Evolutionary conservation across 2,888 invertebrate species (phyloP).

Genomic region (Tipula unca): DNA sequence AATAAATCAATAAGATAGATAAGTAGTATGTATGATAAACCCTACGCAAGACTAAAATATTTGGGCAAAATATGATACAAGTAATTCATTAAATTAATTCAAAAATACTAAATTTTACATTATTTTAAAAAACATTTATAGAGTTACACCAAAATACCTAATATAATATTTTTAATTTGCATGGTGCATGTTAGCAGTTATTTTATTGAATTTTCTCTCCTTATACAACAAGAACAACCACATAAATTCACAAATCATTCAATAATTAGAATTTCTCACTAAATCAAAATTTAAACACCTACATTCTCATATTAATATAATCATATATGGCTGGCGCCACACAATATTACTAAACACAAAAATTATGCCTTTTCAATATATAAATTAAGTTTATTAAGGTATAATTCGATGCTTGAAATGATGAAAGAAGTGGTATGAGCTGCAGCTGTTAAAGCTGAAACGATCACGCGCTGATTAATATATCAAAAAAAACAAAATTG

Average conservation of each 20-base stretch:
- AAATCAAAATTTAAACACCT: neutral
- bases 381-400: neutral
- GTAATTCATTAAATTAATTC: too few species aligned
- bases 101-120: too few species aligned
- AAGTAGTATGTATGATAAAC: too few species aligned
- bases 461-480: neutral
- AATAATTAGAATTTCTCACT: neutral
- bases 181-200: neutral
- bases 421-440: neutral
- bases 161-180: neutral
- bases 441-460: neutral
- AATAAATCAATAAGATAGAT: too few species aligned
- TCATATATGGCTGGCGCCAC: neutral
- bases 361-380: neutral
- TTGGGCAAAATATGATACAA: too few species aligned
- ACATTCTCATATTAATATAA: neutral
- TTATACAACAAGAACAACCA: neutral
- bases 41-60: too few species aligned
- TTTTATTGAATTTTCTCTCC: neutral
- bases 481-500: neutral
- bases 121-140: too few species aligned
- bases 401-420: neutral
- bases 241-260: neutral
- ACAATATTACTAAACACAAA: neutral
- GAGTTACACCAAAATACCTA: neutral